Evolutionary conservation across 2,797 vertebrate species (phyloP), one percentile per base, ranked within the genome.

Genomic region (Chaunax sp.): DNA sequence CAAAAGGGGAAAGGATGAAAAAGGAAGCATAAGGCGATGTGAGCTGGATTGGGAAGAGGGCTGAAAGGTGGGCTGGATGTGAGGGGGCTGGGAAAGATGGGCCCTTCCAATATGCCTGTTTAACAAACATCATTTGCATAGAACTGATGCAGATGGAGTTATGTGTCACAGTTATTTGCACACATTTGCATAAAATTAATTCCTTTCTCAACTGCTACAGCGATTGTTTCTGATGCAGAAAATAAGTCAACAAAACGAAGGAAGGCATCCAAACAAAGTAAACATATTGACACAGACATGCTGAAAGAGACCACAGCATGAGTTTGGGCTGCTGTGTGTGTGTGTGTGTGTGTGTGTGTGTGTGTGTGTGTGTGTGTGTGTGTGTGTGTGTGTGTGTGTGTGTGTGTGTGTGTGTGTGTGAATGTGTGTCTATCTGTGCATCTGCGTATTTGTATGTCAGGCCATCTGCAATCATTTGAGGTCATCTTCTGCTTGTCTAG

Each of bases 171-270:
- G 77, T 84, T 89, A 92, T 94, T 92, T 93, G 87, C 90, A 92
- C 92, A 78, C 19, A 93, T 94, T 94, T 92, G 92, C 93, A 94
- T 94, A 89, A 84, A 89, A 92, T 93, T 92, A 93, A 92, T 90
- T 86, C 87, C 69, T 59, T 66, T 75, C 83, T 69, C 87, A 83
- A 86, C 89, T 82, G 87, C 81, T 10, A 67, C 78, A 72, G 84
- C 61, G 62, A 93, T 89, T 91, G 90, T 93, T 92, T 91, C 87
- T 81, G 88, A 90, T 89, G 89, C 84, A 86, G 84, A 89, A 91
- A 92, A 85, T 88, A 92, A 93, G 89, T 90, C 91, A 92, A 92
- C 85, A 91, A 75, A 88, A 86, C 72, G 69, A 89, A 87, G 58
- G 35, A 55, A 83, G 23, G 49, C 69, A 81, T 83, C 79, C 80